phyloP scores from a whole-genome alignment of 2,888 invertebrate species.

The Drosophila colorata region DNA sequence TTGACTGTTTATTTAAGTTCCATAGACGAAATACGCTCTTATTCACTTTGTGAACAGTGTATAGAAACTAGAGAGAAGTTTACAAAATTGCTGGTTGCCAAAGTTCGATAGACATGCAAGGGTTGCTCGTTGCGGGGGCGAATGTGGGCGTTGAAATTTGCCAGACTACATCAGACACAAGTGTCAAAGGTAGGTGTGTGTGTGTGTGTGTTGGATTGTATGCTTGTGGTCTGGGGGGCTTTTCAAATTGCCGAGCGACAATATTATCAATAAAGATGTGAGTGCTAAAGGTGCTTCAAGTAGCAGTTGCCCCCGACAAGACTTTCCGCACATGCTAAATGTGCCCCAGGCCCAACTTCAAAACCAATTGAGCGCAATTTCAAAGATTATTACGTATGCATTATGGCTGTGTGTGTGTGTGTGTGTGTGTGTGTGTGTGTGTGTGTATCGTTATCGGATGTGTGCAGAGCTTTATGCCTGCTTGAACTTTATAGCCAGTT shows the following conservation, averaged over 20 bases:
- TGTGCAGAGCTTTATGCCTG: constrained; percentile 65
- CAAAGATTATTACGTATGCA: constrained; percentile 73
- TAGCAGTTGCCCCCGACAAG: constrained; percentile 34
- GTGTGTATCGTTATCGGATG: constrained; percentile 40
- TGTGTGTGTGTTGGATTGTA: constrained; percentile 7
- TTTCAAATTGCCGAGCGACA: constrained; percentile 62
- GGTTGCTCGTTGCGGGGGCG: constrained; percentile 18
- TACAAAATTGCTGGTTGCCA: constrained; percentile 65
- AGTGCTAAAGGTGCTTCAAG: constrained; percentile 54
- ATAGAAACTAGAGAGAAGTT: constrained; percentile 45
- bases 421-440: constrained; percentile 15
- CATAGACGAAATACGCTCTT: no score
- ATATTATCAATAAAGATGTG: constrained; percentile 60
- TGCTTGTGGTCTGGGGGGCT: constrained; percentile 16
- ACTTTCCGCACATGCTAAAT: constrained; percentile 38
- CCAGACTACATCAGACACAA: constrained; percentile 31
- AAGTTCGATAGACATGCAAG: constrained; percentile 60
- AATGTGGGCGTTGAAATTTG: constrained; percentile 28
- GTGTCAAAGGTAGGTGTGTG: constrained; percentile 20
- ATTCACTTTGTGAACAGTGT: not conserved
- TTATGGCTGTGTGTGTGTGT: constrained; percentile 4
- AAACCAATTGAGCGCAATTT: constrained; percentile 79
- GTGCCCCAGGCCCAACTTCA: constrained; percentile 66
- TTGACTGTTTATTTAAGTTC: no score
- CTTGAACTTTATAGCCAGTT: constrained; percentile 71